Evolutionary conservation across 2,888 invertebrate species (phyloP), one percentile per base, ranked within the genome.

Genomic region (Diabrotica balteata): DNA sequence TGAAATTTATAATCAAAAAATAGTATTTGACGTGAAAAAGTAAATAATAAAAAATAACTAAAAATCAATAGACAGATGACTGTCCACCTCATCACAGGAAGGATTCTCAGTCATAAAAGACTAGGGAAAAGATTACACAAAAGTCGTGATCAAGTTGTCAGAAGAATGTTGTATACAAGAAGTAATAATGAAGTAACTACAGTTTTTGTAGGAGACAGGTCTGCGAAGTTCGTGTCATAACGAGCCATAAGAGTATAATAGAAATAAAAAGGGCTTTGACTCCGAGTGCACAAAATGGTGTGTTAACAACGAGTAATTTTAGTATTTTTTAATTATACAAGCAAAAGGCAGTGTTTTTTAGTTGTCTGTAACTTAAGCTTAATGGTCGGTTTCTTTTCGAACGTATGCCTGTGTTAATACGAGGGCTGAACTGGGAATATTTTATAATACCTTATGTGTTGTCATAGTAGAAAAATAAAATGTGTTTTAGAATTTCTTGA

Each of bases 71-170:
- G 32, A 5, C 52, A 32, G 4, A 9, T 5, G 8, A 7, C 7
- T 17, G 5, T 32, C 17, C 52, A 52, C 10, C 52, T 52, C 32
- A 10, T 32, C 32, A 6, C 52, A 9, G 8, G 7, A 52, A 22
- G 22, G 22, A 52, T 52, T 52, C 32, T 32, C 7, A 52, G 51
- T 51, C 22, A 8, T 22, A 51, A 32, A 32, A 32, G 32, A 32
- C 32, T 32, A 32, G 2, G 32, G 32, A 32, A 32, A 32, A 32
- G 32, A 32, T 32, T 32, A 11, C 51, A 51, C 11, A 5, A 51
- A 17, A 51, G 51, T 51, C 51, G 51, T 51, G 51, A 51, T 51
- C 22, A 7, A 17, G 51, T 51, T 51, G 51, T 51, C 51, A 51
- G 51, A 11, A 11, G 51, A 51, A 32, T 32, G 32, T 32, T 32